phyloP scores from a whole-genome alignment of 30 jellyfish, hydroid and myxozoan species.

The Catostylus mosaicus region DNA sequence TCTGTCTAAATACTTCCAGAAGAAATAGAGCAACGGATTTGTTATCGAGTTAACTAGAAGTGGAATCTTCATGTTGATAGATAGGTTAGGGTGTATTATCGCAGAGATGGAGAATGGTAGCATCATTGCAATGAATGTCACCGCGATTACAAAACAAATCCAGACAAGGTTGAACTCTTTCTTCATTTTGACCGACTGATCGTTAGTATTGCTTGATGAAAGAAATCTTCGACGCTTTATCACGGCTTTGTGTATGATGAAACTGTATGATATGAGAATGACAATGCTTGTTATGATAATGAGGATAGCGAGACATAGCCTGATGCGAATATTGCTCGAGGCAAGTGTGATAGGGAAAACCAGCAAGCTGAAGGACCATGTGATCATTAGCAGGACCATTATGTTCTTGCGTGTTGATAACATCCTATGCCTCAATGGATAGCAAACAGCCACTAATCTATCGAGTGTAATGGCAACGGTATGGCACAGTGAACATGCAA shows the following conservation, averaged over 20 bases:
- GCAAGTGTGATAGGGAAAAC: background rate
- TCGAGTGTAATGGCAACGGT: background rate
- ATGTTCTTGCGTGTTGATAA: background rate
- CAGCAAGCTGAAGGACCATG: background rate
- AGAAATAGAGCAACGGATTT: conserved; percentile 1
- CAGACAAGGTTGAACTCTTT: background rate
- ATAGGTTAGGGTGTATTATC: background rate
- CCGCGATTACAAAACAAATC: background rate
- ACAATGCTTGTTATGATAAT: too few relatives aligned
- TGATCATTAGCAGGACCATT: background rate
- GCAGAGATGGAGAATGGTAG: background rate
- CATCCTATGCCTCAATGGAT: background rate
- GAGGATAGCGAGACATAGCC: background rate
- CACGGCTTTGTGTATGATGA: conserved; percentile 15
- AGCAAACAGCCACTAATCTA: background rate
- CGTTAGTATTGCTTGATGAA: background rate
- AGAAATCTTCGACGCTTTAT: conserved; percentile 2
- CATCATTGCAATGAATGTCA: background rate
- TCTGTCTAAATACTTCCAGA: background rate
- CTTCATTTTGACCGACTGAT: background rate
- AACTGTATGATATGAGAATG: background rate
- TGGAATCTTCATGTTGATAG: background rate
- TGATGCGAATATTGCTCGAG: background rate
- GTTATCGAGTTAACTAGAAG: background rate
- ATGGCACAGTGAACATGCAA: background rate